Conservation (phyloP, 2,888 invertebrate species). For the Hesperia comma region DNA sequence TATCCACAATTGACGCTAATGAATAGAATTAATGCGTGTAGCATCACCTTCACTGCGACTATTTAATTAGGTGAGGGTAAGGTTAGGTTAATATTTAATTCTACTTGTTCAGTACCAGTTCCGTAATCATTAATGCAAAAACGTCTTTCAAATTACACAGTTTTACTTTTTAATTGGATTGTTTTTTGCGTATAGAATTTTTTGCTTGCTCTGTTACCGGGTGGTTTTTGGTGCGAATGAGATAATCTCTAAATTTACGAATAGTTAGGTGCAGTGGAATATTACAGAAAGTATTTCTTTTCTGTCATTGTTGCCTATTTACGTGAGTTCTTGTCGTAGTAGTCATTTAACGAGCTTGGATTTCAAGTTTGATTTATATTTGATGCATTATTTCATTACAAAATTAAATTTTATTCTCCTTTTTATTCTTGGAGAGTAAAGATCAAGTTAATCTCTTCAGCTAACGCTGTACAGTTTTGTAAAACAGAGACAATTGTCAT, state of each 20-base stretch:
- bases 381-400: no score
- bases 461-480: no score
- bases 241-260: not conserved
- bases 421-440: no score
- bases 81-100: conserved; percentile 1
- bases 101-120: conserved; percentile 1
- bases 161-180: conserved; percentile 18
- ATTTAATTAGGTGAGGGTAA: conserved; percentile 12
- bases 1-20: not conserved
- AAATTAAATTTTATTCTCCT: no score
- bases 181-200: conserved; percentile 5
- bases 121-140: conserved; percentile 6
- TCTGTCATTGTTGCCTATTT: no score
- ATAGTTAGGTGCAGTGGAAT: not conserved
- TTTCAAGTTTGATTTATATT: no score
- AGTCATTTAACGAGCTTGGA: no score
- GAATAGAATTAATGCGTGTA: no score
- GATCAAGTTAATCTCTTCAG: no score
- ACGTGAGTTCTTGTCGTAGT: no score
- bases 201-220: not conserved
- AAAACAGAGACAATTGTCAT: no score
- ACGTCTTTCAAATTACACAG: conserved; percentile 8
- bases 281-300: no score
- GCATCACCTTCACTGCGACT: conserved; percentile 2
- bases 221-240: conserved; percentile 1